phyloP scores from a whole-genome alignment of 2,888 invertebrate species.

The Caenorhabditis zanzibari region DNA sequence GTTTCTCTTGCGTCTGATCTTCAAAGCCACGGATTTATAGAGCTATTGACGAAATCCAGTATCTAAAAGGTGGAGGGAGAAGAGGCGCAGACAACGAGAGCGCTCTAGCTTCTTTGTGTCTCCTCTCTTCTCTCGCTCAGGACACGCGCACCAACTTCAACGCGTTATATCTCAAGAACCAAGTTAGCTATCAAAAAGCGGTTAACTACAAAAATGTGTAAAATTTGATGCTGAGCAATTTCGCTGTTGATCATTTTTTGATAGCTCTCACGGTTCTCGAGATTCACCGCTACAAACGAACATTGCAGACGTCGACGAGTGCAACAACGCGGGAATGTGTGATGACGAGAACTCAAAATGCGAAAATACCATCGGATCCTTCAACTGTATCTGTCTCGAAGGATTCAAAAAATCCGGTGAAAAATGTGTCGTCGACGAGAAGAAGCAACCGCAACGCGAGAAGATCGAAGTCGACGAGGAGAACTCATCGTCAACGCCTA shows the following conservation, averaged over 20 bases:
- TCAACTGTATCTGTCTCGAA: conserved; percentile 86
- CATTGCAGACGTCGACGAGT: conserved; percentile 81
- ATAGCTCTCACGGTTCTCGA: too few species aligned
- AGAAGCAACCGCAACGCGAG: conserved; percentile 38
- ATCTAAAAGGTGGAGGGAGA: not conserved
- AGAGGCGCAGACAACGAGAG: conserved; percentile 11
- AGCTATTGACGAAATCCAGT: too few species aligned
- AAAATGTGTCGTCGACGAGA: conserved; percentile 42
- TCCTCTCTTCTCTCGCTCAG: not conserved
- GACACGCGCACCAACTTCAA: too few species aligned
- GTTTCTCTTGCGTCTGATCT: too few species aligned
- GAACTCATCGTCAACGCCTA: conserved; percentile 3
- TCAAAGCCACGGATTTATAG: too few species aligned
- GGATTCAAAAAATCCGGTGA: conserved; percentile 73
- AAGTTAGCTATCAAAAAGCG: too few species aligned
- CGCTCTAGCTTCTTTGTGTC: not conserved
- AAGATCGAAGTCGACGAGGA: conserved; percentile 34
- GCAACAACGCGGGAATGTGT: conserved; percentile 79
- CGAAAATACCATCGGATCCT: conserved; percentile 88
- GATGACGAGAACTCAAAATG: conserved; percentile 85
- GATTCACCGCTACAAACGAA: too few species aligned
- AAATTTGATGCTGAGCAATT: too few species aligned
- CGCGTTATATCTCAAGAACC: too few species aligned
- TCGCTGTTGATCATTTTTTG: too few species aligned
- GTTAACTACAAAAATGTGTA: too few species aligned